These are phyloP conservation scores for Pachypanchax playfairii DNA, from an alignment of 2,113 vertebrate species.

Conservation along the genomic window DNA sequence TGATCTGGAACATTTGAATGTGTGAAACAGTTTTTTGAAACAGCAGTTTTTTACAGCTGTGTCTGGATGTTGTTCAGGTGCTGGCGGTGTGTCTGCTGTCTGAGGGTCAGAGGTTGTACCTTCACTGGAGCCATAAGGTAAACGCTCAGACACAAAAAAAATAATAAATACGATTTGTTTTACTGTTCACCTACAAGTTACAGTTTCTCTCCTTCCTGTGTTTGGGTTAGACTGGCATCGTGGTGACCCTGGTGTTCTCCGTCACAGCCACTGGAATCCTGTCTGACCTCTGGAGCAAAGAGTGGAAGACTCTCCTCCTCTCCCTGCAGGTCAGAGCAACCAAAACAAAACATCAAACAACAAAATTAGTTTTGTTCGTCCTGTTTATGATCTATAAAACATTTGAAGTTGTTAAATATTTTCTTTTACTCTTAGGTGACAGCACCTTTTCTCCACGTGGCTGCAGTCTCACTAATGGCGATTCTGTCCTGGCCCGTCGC, in stretches of 20 bases:
- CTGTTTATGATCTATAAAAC: too few relatives aligned
- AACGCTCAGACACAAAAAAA: background rate
- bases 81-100: constrained; percentile 86
- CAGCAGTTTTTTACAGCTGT: background rate
- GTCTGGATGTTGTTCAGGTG: constrained; percentile 72
- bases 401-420: background rate
- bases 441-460: constrained; percentile 87
- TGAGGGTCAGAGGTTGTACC: constrained; percentile 86
- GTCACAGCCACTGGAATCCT: constrained; percentile 75
- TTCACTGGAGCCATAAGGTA: constrained; percentile 94
- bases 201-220: background rate
- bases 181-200: fast-evolving
- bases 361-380: too few relatives aligned
- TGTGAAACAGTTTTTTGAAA: too few relatives aligned
- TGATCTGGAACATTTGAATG: too few relatives aligned
- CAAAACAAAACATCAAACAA: too few relatives aligned
- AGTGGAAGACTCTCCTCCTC: constrained; percentile 84
- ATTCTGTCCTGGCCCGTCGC: constrained; percentile 87
- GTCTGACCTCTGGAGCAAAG: constrained; percentile 81
- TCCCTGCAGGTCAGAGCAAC: constrained; percentile 83
- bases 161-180: background rate
- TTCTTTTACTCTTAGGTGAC: constrained; percentile 77
- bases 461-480: constrained; percentile 81
- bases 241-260: constrained; percentile 79
- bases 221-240: constrained; percentile 78